Base-by-base conservation (phyloP, 2,113 vertebrate species). In the Oenanthe oenanthe region DNA sequence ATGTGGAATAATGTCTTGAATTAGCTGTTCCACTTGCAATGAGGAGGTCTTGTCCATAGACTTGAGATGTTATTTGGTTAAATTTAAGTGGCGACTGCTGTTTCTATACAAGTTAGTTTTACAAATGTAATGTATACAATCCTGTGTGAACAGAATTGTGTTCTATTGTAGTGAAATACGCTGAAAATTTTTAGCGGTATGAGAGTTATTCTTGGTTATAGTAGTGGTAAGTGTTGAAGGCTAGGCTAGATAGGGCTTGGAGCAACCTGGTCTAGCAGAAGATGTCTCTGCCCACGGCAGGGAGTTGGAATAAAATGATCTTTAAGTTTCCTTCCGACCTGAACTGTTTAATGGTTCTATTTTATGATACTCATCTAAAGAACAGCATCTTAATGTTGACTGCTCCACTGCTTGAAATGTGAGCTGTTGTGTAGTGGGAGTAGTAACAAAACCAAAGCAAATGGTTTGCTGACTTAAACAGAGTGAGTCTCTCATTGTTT, bases 101-200 rank as follows among this genome's bases (percentile, higher is more conserved):
- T 42, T 91, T 32, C 34, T 78, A 0, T 40, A 3, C 20, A 51
- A 74, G 18, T 4, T 36, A 6, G 3, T 9, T 29, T 42, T 7
- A 42, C 14, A 17, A 4, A 2, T 3, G 1, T 36, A 12, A 22
- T 2, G 1, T 28, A 4, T 1, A 1, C 3, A 9, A 21, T 58
- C 8, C 18, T 54, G 5, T 24, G 18, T 45, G 48, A 36, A 26
- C 6, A 22, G 24, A 57, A 19, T 14, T 81, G 8, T 57, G 4
- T 53, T 40, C 21, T 42, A 6, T n/a, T 82, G 5, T 48, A 36
- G 71, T 36, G 34, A 89, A 60, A n/a, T 34, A 31, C 7, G 9
- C 8, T 16, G 9, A 40, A 47, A 45, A 0, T 68, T 84, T 92
- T 67, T 67, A 17, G 1, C 32, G 40, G 7, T 21, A 2, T 31